Conservation (phyloP, 2,888 invertebrate species). For the Salticus scenicus region DNA sequence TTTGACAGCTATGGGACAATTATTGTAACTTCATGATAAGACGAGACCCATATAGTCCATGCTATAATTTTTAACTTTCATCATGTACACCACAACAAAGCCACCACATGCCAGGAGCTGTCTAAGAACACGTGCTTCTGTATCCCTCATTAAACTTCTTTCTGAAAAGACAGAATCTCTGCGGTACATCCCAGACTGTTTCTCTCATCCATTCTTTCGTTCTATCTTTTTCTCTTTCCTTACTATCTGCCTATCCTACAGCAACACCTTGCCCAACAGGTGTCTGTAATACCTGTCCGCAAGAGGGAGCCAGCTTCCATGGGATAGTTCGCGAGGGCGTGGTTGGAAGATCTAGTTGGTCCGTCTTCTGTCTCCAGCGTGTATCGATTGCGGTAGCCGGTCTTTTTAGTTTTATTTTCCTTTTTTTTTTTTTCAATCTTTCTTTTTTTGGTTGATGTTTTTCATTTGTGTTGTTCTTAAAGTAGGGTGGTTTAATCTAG, state of each 20-base stretch:
- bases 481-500: background rate
- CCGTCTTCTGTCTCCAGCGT: conserved; percentile 44
- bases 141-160: conserved; percentile 58
- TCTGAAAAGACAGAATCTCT: conserved; percentile 46
- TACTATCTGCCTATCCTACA: conserved; percentile 25
- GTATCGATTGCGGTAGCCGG: conserved; percentile 59
- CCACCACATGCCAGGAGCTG: conserved; percentile 23
- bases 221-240: conserved; percentile 24
- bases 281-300: conserved; percentile 53
- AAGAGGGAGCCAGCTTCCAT: conserved; percentile 47
- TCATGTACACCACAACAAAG: background rate
- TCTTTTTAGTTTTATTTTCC: conserved; percentile 31
- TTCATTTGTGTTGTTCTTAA: background rate
- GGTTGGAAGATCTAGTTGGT: conserved; percentile 63
- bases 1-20: too few species aligned
- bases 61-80: too few species aligned
- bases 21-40: too few species aligned
- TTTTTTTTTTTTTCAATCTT: conserved; percentile 16
- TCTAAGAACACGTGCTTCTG: conserved; percentile 46
- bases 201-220: conserved; percentile 40
- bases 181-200: conserved; percentile 55
- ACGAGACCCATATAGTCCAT: too few species aligned
- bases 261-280: conserved; percentile 70
- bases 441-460: background rate
- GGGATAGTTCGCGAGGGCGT: conserved; percentile 34